Evolutionary conservation across 2,888 invertebrate genomes (phyloP).

Genomic region (Mechanitis messenoides): DNA sequence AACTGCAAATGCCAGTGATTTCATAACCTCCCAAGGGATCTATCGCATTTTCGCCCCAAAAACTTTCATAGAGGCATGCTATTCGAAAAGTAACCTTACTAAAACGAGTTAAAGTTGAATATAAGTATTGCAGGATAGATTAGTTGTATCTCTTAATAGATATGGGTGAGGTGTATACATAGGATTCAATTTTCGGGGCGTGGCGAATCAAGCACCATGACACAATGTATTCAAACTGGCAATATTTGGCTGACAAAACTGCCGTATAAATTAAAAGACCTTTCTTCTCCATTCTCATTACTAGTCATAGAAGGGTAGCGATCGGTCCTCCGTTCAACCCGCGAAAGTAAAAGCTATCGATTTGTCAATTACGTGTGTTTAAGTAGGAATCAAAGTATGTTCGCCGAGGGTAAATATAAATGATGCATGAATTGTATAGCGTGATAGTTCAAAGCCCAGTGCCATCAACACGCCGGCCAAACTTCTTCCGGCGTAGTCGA

Average conservation of each 20-base stretch:
- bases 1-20: constrained; percentile 83
- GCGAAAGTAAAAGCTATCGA: constrained; percentile 50
- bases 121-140: constrained; percentile 12
- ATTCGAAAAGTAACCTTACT: constrained; percentile 38
- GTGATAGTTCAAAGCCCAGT: constrained; percentile 76
- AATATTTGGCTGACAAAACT: constrained; percentile 67
- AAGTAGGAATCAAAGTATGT: constrained; percentile 74
- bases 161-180: constrained; percentile 64
- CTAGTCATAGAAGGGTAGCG: constrained; percentile 49
- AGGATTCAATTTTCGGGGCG: constrained; percentile 75
- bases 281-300: constrained; percentile 58
- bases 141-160: constrained; percentile 47
- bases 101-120: constrained; percentile 14
- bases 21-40: constrained; percentile 77
- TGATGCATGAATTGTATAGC: constrained; percentile 77
- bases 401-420: constrained; percentile 76
- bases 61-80: constrained; percentile 37
- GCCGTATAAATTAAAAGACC: constrained; percentile 67
- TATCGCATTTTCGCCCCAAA: constrained; percentile 72
- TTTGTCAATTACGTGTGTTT: constrained; percentile 61
- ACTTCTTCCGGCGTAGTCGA: constrained; percentile 50
- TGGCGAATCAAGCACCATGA: constrained; percentile 75
- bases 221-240: constrained; percentile 74
- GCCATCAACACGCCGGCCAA: constrained; percentile 53
- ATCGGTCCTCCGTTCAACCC: constrained; percentile 42